Base-by-base conservation (phyloP, 2,797 vertebrate species). In the Galagoides demidoff region DNA sequence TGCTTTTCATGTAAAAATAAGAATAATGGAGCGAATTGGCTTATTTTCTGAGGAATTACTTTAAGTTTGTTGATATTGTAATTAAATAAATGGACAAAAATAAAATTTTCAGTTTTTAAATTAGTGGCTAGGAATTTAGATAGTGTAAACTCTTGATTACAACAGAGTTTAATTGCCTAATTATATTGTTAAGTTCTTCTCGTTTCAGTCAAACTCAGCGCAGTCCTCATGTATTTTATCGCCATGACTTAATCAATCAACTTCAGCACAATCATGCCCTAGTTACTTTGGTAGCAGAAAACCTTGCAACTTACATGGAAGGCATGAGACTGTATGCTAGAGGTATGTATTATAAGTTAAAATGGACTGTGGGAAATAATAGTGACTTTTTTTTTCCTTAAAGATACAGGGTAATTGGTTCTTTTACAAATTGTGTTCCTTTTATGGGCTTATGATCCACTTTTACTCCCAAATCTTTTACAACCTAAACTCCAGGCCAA, bases 161-260 rank as follows among this genome's bases (percentile, higher is more conserved):
- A 95, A 34, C 89, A 96, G 95, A 96, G 39, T 95, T 97, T 97
- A 96, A 98, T 97, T 97, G 89, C 97, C 97, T 97, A 95, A 96
- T 98, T 97, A 97, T 97, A 98, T 92, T 98, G 89, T 97, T 90
- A 97, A 96, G 34, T 96, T 95, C 97, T 95, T 97, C 98, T 73
- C 95, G 49, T 98, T 98, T 98, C 95, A 99, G 99, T 99, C 99
- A 99, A 99, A 99, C 99, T 79, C 99, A 99, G 98, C 98, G 99
- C 98, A 99, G 99, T 98, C 99, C 99, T 49, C 99, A 99, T 90
- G 99, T 99, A 85, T 99, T 99, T 98, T 99, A 99, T 97, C 99
- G 99, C 52, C 99, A 99, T 97, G 99, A 99, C 97, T 99, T 99
- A 98, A 99, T 99, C 98, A 99, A 99, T 99, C 99, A 99, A 97